These are phyloP conservation scores for Buathra laborator DNA, from an alignment of 2,888 invertebrate genomes.

Conservation along the genomic window DNA sequence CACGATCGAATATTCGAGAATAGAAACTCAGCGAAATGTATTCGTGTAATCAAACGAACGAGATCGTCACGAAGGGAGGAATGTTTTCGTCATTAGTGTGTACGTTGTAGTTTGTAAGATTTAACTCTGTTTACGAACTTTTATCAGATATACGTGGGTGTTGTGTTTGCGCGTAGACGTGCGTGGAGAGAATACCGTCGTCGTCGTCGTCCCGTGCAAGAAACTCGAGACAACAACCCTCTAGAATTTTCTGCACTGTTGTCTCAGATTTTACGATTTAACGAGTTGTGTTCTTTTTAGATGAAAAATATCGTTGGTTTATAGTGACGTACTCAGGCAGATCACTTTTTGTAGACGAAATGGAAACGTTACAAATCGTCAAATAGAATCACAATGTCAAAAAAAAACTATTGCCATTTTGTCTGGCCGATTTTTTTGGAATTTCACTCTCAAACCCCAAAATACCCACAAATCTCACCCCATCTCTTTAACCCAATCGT, in stretches of 20 bases:
- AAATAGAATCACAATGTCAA: no score
- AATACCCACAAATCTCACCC: background rate
- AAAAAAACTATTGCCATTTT: no score
- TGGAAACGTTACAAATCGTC: no score
- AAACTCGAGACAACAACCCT: constrained; percentile 8
- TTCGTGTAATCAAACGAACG: constrained; percentile 32
- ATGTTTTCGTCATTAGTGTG: constrained; percentile 12
- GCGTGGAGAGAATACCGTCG: background rate
- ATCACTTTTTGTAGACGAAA: no score
- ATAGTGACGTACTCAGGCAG: no score
- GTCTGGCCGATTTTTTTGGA: no score
- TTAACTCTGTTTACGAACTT: constrained; percentile 44
- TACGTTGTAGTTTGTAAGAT: constrained; percentile 16
- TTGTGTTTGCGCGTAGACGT: background rate
- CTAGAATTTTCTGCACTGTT: background rate
- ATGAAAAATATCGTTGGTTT: no score
- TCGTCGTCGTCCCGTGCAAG: constrained; percentile 2
- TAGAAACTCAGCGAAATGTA: background rate
- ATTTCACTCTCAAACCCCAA: no score
- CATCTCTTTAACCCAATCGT: background rate
- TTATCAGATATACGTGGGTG: constrained; percentile 23
- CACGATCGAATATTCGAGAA: background rate
- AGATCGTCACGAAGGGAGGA: constrained; percentile 45
- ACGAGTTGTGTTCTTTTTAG: background rate
- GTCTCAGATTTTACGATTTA: background rate